A percentile compares a stretch with the other conserved stretches of the same genome.
Evolutionary conservation across 2,797 vertebrate genomes (phyloP).

Genomic region (Hydrophis major): DNA sequence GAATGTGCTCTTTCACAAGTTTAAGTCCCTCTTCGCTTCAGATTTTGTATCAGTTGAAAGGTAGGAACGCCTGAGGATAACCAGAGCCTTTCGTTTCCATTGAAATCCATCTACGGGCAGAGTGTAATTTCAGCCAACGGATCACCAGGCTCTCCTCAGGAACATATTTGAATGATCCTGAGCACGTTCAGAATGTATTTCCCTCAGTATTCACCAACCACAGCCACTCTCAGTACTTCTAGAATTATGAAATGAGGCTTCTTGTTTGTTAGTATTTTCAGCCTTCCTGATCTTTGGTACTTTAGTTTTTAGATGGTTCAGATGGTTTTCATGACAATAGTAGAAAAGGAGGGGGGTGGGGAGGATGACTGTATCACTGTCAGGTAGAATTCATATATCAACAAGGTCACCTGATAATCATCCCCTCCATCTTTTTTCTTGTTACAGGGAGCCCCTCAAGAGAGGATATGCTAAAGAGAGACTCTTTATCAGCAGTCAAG

Average conservation of each 20-base stretch:
- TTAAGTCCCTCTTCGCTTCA: conserved; percentile 55
- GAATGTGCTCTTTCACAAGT: conserved; percentile 66
- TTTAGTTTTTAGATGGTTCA: neutral
- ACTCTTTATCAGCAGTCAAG: neutral
- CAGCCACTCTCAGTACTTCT: neutral
- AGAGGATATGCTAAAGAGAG: neutral
- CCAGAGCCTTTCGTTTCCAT: conserved; percentile 35
- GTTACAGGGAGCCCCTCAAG: neutral
- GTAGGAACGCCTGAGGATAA: conserved; percentile 55
- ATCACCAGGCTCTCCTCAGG: neutral
- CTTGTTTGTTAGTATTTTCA: neutral
- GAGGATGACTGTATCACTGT: neutral
- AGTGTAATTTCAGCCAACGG: neutral
- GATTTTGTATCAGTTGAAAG: conserved; percentile 67
- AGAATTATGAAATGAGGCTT: neutral
- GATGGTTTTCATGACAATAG: neutral
- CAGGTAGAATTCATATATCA: neutral
- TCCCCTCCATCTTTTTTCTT: neutral
- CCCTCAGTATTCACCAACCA: no score
- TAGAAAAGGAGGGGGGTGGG: neutral
- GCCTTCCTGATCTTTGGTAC: neutral
- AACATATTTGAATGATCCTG: neutral
- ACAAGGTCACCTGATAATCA: neutral
- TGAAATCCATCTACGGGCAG: conserved; percentile 28
- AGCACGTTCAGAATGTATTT: neutral